Evolutionary conservation across 2,888 invertebrate genomes (phyloP), one percentile per base, ranked within the genome.

Genomic region (Tipula vernalis): DNA sequence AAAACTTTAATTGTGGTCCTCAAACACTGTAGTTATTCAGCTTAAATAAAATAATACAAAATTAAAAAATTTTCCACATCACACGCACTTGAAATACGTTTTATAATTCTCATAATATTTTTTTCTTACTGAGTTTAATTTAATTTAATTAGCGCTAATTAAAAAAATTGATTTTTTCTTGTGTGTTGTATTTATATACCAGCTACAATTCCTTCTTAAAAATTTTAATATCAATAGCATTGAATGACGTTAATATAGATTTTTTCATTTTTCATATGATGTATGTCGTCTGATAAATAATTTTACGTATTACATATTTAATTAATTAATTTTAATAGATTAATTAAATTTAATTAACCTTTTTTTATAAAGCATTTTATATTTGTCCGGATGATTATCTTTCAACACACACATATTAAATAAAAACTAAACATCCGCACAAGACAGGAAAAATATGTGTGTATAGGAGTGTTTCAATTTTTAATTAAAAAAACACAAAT

Each of bases 341-440:
- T 84, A 84, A 84, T 84, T 84, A 84, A 84, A 84, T 84, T 84
- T 84, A 84, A 84, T 84, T 84, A 84, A 39, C 39, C 15, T 84
- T 39, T 84, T 36, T 84, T 84, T 39, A 36, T 83, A 36, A 71
- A 39, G 36, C 84, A n/a, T 84, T 84, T 84, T 39, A 28, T 28
- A 84, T 84, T 36, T 84, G n/a, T 84, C 15, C 39, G 71, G 28
- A 28, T 71, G 51, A 51, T 51, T 51, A 51, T 51, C 51, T n/a
- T 28, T 51, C n/a, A 8, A 18, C 71, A 71, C 71, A 71, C 18
- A 71, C 71, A 71, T 71, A 71, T 71, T 28, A 28, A 39, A 84
- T 84, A 39, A 36, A 83, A 83, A 84, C 36, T 41, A 84, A 39
- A 5, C 51, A 51, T n/a, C 51, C 51, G 41, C 84, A 39, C 36